These are phyloP conservation scores for Sebastes flavidus DNA, from an alignment of 2,797 vertebrate species.

Conservation along the genomic window DNA sequence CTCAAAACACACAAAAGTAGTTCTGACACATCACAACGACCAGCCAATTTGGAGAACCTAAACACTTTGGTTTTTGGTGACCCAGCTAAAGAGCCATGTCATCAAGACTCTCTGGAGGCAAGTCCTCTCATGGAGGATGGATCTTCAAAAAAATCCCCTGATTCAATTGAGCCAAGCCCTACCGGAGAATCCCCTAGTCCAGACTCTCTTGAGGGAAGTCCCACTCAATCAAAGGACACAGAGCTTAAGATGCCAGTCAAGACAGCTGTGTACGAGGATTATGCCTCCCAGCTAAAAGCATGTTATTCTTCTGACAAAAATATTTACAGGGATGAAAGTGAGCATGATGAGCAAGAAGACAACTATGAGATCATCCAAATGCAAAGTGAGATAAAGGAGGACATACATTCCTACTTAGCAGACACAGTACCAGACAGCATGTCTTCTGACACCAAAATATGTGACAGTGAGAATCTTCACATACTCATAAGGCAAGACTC, in stretches of 20 bases:
- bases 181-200: conserved; percentile 90
- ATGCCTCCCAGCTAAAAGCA: conserved; percentile 69
- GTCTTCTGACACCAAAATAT: conserved; percentile 81
- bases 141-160: conserved; percentile 93
- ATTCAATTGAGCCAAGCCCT: conserved; percentile 97
- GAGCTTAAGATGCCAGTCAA: conserved; percentile 46
- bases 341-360: conserved; percentile 71
- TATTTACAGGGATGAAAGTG: conserved; percentile 73
- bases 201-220: conserved; percentile 95
- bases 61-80: conserved; percentile 82
- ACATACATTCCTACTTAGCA: conserved; percentile 71
- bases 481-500: conserved; percentile 36
- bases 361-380: conserved; percentile 81
- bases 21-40: conserved; percentile 79
- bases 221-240: conserved; percentile 80
- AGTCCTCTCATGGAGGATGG: conserved; percentile 91
- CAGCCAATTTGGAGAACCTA: conserved; percentile 81
- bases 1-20: conserved; percentile 45
- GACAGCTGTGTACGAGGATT: conserved; percentile 73
- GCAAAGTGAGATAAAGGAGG: conserved; percentile 84
- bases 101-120: conserved; percentile 92
- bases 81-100: conserved; percentile 79
- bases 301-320: conserved; percentile 61
- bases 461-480: conserved; percentile 41
- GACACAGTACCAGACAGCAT: conserved; percentile 76